Base-by-base conservation (phyloP, 2,113 vertebrate species). In the Siniperca chuatsi region DNA sequence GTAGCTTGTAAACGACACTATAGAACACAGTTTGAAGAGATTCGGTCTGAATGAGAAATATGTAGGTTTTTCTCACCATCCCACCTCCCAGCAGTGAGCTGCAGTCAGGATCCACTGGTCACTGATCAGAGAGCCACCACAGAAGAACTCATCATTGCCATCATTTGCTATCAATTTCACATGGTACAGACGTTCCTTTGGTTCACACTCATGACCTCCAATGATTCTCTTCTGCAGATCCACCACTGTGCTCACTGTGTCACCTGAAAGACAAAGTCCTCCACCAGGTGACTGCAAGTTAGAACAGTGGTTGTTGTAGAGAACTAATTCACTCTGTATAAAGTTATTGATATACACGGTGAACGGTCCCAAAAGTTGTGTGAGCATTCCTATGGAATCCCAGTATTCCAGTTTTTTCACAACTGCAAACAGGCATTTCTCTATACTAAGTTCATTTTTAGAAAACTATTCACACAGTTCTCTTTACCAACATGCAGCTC, bases 101-200 rank as follows among this genome's bases (percentile, higher is more conserved):
- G 18, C 50, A 20, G 50, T 52, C 50, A 52, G 50, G 20, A 52
- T 52, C 50, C 50, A 48, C 46, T 0, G 4, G 8, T 57, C 2
- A n/a, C 11, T 16, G 66, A 90, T 73, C 48, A 87, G 54, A 60
- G 88, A 85, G 48, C 82, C 85, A 1, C 82, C 85, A 79, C 88
- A 90, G 0, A 20, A 0, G 0, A 4, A 0, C 1, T 4, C 10
- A 48, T 12, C 0, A 1, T 12, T 13, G 2, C 10, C 46, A 48
- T 48, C 1, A 11, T 2, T 44, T 44, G 2, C 10, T 10, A 18
- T 15, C 46, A 48, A 4, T 15, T 6, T 33, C 2, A 87, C 75
- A 2, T 87, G 79, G 33, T 85, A 82, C 0, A 0, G 48, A 60
- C 67, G 82, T 0, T 79, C 52, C 52, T 1, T 33, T 8, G 4